Evolutionary conservation across 92 coral and sea anemone species (phyloP).

Genomic region (Blastomussa wellsi): DNA sequence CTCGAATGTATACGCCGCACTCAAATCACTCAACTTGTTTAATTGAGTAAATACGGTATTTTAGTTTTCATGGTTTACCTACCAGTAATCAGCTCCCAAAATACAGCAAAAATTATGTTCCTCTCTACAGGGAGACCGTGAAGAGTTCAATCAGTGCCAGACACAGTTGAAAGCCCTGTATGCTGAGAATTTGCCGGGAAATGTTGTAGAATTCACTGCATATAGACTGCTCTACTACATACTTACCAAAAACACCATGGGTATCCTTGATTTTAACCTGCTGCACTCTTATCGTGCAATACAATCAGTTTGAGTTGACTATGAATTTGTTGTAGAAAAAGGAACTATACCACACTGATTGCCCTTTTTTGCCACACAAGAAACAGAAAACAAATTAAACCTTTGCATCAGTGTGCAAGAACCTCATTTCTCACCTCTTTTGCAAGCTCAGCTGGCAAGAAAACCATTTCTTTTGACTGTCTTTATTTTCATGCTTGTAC

Average conservation of each 20-base stretch:
- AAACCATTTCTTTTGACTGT: too few relatives aligned
- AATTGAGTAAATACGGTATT: too few relatives aligned
- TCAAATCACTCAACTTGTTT: too few relatives aligned
- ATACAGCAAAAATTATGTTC: neutral
- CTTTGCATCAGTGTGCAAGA: too few relatives aligned
- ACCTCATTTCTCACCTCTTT: too few relatives aligned
- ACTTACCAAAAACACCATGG: conserved; percentile 84
- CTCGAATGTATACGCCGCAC: too few relatives aligned
- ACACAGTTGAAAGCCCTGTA: conserved; percentile 94
- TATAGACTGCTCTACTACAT: conserved; percentile 89
- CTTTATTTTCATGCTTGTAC: too few relatives aligned
- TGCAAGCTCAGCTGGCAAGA: too few relatives aligned
- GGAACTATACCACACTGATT: too few relatives aligned
- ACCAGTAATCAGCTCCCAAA: neutral
- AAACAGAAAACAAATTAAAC: too few relatives aligned
- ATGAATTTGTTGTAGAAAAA: neutral
- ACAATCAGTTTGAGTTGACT: neutral
- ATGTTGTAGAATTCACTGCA: conserved; percentile 80
- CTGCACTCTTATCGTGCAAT: neutral
- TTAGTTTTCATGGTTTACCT: neutral
- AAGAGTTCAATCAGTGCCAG: conserved; percentile 99
- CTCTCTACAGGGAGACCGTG: conserved; percentile 89
- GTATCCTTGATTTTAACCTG: conserved; percentile 75
- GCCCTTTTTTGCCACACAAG: too few relatives aligned
- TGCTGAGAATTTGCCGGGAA: conserved; percentile 77